phyloP scores from a whole-genome alignment of 2,888 invertebrate species.

The Dyspetes luteomarginatus region DNA sequence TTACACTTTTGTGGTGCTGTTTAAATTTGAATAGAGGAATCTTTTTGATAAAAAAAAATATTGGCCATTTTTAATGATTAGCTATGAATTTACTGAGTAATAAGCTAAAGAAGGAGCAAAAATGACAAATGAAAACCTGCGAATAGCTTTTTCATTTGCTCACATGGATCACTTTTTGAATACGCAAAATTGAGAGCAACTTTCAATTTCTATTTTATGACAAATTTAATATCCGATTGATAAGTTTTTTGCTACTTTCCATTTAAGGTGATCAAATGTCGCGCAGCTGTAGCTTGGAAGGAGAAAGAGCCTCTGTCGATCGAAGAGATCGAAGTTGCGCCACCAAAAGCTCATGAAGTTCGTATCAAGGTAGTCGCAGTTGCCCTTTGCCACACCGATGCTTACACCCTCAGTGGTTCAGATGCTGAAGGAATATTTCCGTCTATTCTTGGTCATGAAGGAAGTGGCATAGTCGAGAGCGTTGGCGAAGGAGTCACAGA shows the following conservation, averaged over 20 bases:
- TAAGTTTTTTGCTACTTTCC: constrained; percentile 32
- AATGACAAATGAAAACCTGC: too few species aligned
- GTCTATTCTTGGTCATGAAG: constrained; percentile 97
- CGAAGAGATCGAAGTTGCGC: constrained; percentile 96
- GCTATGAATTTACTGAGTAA: too few species aligned
- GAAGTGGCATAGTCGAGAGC: constrained; percentile 98
- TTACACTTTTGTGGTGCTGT: too few species aligned
- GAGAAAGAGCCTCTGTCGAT: constrained; percentile 94
- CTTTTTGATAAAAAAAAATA: too few species aligned
- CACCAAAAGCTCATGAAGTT: constrained; percentile 97
- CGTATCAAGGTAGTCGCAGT: constrained; percentile 91
- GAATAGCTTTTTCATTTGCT: too few species aligned
- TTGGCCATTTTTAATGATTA: too few species aligned
- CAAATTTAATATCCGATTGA: not conserved
- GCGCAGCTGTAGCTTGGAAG: constrained; percentile 98
- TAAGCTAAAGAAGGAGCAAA: too few species aligned
- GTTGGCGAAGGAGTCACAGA: constrained; percentile 95
- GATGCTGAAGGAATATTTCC: constrained; percentile 97
- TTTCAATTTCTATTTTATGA: not conserved
- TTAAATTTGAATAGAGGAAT: too few species aligned
- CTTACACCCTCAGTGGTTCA: constrained; percentile 93
- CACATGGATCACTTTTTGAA: too few species aligned
- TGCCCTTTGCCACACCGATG: constrained; percentile 96
- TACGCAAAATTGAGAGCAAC: not conserved
- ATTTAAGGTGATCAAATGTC: constrained; percentile 92